Evolutionary conservation across 2,113 vertebrate species (phyloP).

Genomic region (Myrmecobius fasciatus): DNA sequence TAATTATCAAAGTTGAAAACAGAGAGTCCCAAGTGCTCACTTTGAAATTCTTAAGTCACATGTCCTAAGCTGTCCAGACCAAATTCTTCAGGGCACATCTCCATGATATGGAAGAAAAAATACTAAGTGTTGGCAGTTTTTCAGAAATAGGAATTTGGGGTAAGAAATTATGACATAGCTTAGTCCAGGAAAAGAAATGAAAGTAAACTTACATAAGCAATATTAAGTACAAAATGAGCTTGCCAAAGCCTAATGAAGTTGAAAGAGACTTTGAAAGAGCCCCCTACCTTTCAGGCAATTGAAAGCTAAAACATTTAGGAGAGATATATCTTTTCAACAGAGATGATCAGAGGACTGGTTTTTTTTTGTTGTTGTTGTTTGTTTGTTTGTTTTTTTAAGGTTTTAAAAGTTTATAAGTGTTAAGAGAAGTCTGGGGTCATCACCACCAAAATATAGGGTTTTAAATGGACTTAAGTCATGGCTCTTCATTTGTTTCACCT

Average conservation of each 20-base stretch:
- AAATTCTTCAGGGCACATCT: too few species aligned
- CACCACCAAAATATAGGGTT: rapidly evolving
- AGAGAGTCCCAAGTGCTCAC: rapidly evolving
- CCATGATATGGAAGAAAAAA: not conserved
- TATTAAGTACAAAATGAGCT: rapidly evolving
- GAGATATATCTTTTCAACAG: rapidly evolving
- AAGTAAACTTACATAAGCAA: not conserved
- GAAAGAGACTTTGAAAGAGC: not conserved
- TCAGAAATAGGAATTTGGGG: not conserved
- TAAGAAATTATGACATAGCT: not conserved
- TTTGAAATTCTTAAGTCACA: rapidly evolving
- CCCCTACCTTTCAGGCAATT: not conserved
- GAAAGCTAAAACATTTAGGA: not conserved
- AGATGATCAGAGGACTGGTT: rapidly evolving
- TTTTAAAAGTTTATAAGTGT: not conserved
- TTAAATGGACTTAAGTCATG: not conserved
- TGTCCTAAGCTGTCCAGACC: not conserved
- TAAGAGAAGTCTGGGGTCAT: not conserved
- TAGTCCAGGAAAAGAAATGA: not conserved
- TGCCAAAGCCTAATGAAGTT: not conserved
- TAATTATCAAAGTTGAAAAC: not conserved
- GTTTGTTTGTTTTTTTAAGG: not conserved
- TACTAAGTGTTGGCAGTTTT: not conserved
- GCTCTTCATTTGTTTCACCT: not conserved
- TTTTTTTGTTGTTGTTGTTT: too few species aligned